Evolutionary conservation across 2,113 vertebrate species (phyloP).

Genomic region (Aix galericulata): DNA sequence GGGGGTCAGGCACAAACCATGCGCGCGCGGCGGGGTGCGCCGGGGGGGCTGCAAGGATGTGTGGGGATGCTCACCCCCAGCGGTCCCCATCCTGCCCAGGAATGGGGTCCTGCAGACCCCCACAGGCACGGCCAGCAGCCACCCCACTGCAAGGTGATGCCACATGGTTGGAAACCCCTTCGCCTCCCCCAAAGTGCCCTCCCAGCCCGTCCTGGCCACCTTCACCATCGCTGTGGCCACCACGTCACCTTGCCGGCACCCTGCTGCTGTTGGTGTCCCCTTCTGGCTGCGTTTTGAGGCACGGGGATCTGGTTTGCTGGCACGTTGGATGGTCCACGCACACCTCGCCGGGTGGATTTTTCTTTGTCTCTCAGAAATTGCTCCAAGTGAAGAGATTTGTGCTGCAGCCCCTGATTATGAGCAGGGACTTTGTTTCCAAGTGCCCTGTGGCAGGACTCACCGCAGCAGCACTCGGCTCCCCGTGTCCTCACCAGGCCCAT

Average conservation of each 20-base stretch:
- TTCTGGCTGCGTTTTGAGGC: not conserved
- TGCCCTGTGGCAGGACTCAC: not conserved
- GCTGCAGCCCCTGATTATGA: not conserved
- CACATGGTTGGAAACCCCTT: not conserved
- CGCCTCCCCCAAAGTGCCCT: not conserved
- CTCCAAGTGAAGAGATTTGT: not conserved
- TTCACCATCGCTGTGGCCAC: not conserved
- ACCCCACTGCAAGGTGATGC: not conserved
- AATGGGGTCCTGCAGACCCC: not conserved
- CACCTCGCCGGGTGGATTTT: not conserved
- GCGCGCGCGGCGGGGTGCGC: not conserved
- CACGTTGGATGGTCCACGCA: accelerated
- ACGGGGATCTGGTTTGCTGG: not conserved
- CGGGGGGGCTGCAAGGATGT: not conserved
- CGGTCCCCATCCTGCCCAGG: not conserved
- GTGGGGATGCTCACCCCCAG: not conserved
- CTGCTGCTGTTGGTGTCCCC: not conserved
- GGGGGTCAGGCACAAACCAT: conserved; percentile 14
- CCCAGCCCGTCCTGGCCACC: not conserved
- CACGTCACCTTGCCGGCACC: not conserved
- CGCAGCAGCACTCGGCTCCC: not conserved
- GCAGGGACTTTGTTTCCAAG: conserved; percentile 18
- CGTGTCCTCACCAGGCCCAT: not conserved
- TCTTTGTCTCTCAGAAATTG: conserved; percentile 40
- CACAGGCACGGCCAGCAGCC: not conserved